Conservation (phyloP, 2,113 vertebrate genomes). For the Procavia capensis region DNA sequence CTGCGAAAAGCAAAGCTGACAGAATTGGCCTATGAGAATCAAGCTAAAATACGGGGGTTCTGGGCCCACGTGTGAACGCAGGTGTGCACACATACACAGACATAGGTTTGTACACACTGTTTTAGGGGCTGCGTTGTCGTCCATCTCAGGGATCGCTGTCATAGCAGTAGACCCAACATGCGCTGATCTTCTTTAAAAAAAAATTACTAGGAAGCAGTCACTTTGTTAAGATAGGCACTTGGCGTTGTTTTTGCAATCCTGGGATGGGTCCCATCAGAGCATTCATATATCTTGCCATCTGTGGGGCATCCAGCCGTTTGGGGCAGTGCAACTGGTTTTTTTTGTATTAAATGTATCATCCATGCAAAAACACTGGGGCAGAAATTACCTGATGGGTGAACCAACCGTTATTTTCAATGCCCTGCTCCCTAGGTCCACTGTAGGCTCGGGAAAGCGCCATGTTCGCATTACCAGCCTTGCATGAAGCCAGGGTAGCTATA, state of each 20-base stretch:
- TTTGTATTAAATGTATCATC: not conserved
- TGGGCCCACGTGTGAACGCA: not conserved
- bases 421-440: not conserved
- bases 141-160: not conserved
- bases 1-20: not conserved
- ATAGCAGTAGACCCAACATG: not conserved
- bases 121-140: not conserved
- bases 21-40: not conserved
- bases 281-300: not conserved
- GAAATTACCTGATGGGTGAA: not conserved
- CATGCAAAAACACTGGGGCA: not conserved
- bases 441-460: not conserved
- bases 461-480: not conserved
- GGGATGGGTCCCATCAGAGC: not conserved
- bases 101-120: fast-evolving
- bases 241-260: not conserved
- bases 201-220: not conserved
- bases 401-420: not conserved
- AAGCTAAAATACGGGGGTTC: not conserved
- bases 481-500: not conserved
- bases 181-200: not conserved
- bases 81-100: not conserved
- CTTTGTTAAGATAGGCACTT: not conserved
- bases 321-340: not conserved
- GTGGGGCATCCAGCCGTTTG: not conserved